Percentiles rank a stretch among this genome's conserved stretches.
Evolutionary conservation across 2,797 vertebrate species (phyloP).

Genomic region (Sparidentex hasta): DNA sequence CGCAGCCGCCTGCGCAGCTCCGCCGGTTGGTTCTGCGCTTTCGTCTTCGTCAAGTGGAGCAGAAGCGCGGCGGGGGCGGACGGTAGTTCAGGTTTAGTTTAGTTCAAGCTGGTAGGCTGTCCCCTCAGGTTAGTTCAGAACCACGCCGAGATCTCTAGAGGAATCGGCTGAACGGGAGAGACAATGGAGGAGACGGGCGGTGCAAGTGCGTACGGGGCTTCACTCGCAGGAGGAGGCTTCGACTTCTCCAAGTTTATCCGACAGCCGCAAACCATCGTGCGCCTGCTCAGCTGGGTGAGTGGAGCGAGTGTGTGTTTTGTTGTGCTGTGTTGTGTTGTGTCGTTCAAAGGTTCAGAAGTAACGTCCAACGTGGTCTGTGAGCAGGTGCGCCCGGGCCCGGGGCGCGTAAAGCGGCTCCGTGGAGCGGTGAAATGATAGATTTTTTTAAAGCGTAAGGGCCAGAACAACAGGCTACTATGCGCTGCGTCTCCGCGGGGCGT

Average conservation of each 20-base stretch:
- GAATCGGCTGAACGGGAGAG: neutral
- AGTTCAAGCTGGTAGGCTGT: neutral
- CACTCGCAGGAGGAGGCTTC: slow-evolving; percentile 82
- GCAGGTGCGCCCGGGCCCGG: slow-evolving; percentile 56
- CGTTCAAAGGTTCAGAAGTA: neutral
- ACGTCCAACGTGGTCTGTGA: neutral
- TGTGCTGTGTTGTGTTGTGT: too few relatives aligned
- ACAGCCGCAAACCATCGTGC: slow-evolving; percentile 85
- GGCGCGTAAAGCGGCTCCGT: neutral
- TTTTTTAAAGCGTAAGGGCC: neutral
- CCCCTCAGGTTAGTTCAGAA: neutral
- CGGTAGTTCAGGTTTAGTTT: neutral
- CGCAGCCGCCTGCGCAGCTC: slow-evolving; percentile 13
- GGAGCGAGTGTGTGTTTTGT: fast-evolving
- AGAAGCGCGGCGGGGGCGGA: neutral
- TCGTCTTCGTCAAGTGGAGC: slow-evolving; percentile 1
- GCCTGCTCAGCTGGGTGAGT: slow-evolving; percentile 87
- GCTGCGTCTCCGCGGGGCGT: slow-evolving; percentile 48
- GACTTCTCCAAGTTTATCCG: slow-evolving; percentile 81
- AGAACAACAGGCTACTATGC: slow-evolving; percentile 35
- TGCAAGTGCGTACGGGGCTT: slow-evolving; percentile 78
- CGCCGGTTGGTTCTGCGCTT: slow-evolving; percentile 3
- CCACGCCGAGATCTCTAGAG: neutral
- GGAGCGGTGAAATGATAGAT: neutral
- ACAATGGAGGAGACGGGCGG: slow-evolving; percentile 81